Conservation (phyloP, 35 echinoderm and acorn worm species). For the Ptychodera flava region DNA sequence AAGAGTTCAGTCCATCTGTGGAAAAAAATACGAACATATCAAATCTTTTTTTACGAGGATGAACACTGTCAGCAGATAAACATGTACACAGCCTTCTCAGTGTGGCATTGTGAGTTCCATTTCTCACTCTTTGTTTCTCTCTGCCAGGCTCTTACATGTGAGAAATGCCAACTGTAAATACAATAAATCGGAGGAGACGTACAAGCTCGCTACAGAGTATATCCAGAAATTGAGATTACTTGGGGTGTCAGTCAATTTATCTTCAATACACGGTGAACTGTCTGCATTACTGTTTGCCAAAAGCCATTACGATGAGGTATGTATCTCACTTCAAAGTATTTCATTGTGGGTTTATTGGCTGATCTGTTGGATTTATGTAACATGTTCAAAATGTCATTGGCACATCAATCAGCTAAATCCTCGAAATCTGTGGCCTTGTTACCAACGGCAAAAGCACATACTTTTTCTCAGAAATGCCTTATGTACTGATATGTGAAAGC, state of each 20-base stretch:
- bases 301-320: slow-evolving; percentile 94
- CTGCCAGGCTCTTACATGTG: slow-evolving; percentile 79
- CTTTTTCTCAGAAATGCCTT: not conserved
- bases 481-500: not conserved
- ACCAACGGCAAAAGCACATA: not conserved
- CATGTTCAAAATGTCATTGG: too few species aligned
- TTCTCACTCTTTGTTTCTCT: too few species aligned
- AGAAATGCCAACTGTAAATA: slow-evolving; percentile 91
- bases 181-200: slow-evolving; percentile 57
- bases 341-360: too few species aligned
- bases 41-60: too few species aligned
- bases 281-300: slow-evolving; percentile 85
- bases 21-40: too few species aligned
- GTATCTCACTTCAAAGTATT: not conserved
- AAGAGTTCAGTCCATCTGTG: too few species aligned
- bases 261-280: slow-evolving; percentile 72
- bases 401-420: not conserved
- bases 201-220: slow-evolving; percentile 29
- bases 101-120: too few species aligned
- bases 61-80: too few species aligned
- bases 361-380: too few species aligned
- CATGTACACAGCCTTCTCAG: too few species aligned
- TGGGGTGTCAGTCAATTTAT: slow-evolving; percentile 36
- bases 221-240: slow-evolving; percentile 27
- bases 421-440: not conserved